These are phyloP conservation scores for Todiramphus chloris DNA, from an alignment of 2,113 vertebrate species.

Conservation along the genomic window DNA sequence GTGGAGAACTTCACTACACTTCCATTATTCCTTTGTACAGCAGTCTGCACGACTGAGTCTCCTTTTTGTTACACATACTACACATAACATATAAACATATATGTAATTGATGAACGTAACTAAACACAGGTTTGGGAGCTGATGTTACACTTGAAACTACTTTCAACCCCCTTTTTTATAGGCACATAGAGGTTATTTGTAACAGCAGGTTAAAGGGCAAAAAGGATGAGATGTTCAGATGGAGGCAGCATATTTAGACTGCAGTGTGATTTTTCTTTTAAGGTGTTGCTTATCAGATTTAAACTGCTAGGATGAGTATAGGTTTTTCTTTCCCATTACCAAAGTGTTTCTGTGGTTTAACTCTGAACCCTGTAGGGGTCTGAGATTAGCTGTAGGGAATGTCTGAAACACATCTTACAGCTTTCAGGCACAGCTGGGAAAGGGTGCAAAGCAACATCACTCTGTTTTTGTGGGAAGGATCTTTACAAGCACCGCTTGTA, in stretches of 20 bases:
- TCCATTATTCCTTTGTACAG: background rate
- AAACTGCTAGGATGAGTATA: background rate
- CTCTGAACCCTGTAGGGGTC: background rate
- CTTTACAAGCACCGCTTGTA: background rate
- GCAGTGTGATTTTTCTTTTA: background rate
- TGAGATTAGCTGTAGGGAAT: slow-evolving; percentile 25
- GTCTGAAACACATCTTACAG: background rate
- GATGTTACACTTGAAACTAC: background rate
- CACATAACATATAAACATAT: background rate
- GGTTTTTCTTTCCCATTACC: background rate
- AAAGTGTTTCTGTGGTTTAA: background rate
- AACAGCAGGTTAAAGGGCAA: background rate
- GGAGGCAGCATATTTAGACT: background rate
- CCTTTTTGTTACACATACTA: background rate
- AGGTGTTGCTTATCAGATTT: background rate
- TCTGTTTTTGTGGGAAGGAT: background rate
- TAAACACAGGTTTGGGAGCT: background rate
- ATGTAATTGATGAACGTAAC: background rate
- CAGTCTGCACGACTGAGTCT: background rate
- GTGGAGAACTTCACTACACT: background rate
- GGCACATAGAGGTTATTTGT: background rate
- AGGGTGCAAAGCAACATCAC: background rate
- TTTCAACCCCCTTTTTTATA: background rate
- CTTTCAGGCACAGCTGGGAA: slow-evolving; percentile 45
- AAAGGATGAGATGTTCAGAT: background rate